These are phyloP conservation scores for Melanotaenia boesemani DNA, from an alignment of 2,797 vertebrate genomes.

Conservation along the genomic window DNA sequence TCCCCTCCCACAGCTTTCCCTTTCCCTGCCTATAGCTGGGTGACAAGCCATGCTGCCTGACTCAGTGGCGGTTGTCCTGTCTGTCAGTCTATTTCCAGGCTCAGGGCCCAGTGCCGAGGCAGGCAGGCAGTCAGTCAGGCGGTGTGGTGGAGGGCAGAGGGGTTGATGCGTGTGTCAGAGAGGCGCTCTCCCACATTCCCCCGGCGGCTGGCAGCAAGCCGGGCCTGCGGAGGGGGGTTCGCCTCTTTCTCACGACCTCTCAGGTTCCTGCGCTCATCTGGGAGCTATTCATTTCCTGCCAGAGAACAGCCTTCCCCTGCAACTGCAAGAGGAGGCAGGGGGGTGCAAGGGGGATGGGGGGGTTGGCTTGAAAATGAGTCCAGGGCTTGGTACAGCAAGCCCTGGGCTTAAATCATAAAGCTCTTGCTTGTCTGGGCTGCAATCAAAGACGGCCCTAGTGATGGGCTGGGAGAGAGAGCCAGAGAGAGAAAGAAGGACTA, in stretches of 20 bases:
- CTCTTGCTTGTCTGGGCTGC: constrained; percentile 88
- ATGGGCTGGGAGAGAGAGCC: constrained; percentile 71
- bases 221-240: constrained; percentile 90
- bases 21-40: constrained; percentile 58
- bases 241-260: constrained; percentile 98
- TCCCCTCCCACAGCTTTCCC: constrained; percentile 67
- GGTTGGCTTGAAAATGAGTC: constrained; percentile 89
- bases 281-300: constrained; percentile 99
- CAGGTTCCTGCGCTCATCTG: constrained; percentile 97
- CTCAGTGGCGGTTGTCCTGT: constrained; percentile 77
- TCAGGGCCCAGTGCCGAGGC: constrained; percentile 70
- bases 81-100: constrained; percentile 84
- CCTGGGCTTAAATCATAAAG: constrained; percentile 91
- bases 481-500: constrained; percentile 59
- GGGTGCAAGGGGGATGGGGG: constrained; percentile 56
- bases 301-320: constrained; percentile 93
- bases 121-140: constrained; percentile 78
- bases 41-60: constrained; percentile 63
- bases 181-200: constrained; percentile 88
- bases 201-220: constrained; percentile 91
- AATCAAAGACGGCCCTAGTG: constrained; percentile 86
- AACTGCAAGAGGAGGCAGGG: constrained; percentile 79
- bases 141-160: constrained; percentile 83
- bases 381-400: constrained; percentile 90
- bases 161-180: constrained; percentile 91